phyloP scores from a whole-genome alignment of 2,797 vertebrate species.

The Stomatorhinus walkeri region DNA sequence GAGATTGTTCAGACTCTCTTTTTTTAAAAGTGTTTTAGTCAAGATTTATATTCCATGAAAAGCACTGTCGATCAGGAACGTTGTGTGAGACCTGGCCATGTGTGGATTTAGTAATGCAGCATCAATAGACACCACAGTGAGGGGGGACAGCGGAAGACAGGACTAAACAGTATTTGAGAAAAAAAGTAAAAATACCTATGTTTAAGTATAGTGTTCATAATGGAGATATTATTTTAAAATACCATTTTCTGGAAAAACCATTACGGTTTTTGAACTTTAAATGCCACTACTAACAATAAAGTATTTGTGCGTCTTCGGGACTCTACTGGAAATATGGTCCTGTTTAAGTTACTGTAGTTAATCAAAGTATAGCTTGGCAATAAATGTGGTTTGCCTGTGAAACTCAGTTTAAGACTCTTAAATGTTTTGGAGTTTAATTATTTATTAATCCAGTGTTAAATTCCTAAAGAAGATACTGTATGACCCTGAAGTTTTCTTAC shows the following conservation, averaged over 20 bases:
- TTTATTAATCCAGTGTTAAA: background rate
- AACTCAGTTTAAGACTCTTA: background rate
- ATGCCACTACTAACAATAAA: background rate
- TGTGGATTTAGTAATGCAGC: background rate
- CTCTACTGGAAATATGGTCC: background rate
- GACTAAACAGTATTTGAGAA: background rate
- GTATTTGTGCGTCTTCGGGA: background rate
- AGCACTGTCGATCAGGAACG: background rate
- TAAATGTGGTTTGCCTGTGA: background rate
- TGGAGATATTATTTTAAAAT: constrained; percentile 12
- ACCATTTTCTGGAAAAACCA: constrained; percentile 9
- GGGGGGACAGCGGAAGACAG: background rate
- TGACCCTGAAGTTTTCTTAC: background rate
- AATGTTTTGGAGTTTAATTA: background rate
- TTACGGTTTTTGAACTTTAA: constrained; percentile 14
- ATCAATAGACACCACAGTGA: background rate
- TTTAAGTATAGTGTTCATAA: background rate
- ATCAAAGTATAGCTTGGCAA: constrained; percentile 10
- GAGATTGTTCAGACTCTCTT: background rate
- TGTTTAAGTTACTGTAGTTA: constrained; percentile 4
- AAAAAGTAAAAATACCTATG: background rate
- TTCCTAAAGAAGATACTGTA: background rate
- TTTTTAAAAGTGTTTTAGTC: background rate
- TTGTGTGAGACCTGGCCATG: background rate
- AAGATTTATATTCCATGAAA: background rate